Evolutionary conservation across 2,113 vertebrate species (phyloP).

Genomic region (Regulus satrapa): DNA sequence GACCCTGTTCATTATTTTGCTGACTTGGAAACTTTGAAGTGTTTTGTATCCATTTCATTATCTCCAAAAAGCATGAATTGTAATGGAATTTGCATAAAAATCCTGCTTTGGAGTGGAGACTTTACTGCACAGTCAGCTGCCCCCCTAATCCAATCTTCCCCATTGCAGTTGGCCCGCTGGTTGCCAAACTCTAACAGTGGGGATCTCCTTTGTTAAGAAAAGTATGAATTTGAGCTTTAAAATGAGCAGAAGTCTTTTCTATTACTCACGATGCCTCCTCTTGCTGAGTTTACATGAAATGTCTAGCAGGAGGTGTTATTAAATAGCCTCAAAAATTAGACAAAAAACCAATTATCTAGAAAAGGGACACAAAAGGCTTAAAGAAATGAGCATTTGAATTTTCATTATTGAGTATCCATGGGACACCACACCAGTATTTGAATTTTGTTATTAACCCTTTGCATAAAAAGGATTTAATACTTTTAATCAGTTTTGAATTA

Average conservation of each 20-base stretch:
- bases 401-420: slow-evolving; percentile 76
- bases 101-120: slow-evolving; percentile 76
- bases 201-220: slow-evolving; percentile 82
- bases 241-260: slow-evolving; percentile 79
- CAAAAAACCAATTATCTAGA: slow-evolving; percentile 74
- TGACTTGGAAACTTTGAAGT: slow-evolving; percentile 80
- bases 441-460: slow-evolving; percentile 74
- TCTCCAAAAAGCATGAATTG: slow-evolving; percentile 77
- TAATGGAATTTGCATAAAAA: slow-evolving; percentile 92
- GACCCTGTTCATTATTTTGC: slow-evolving; percentile 79
- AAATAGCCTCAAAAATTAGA: slow-evolving; percentile 77
- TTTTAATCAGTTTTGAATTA: slow-evolving; percentile 73
- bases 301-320: slow-evolving; percentile 81
- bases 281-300: slow-evolving; percentile 84
- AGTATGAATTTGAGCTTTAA: slow-evolving; percentile 80
- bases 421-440: slow-evolving; percentile 64
- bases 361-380: slow-evolving; percentile 72
- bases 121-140: slow-evolving; percentile 80
- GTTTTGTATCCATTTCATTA: slow-evolving; percentile 84
- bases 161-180: slow-evolving; percentile 74
- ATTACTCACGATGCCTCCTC: slow-evolving; percentile 80
- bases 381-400: slow-evolving; percentile 76
- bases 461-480: slow-evolving; percentile 62
- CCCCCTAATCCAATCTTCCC: slow-evolving; percentile 89
- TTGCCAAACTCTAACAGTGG: slow-evolving; percentile 84